A percentile compares a stretch with the other conserved stretches of the same genome.
These are phyloP conservation scores for Drosophila suzukii DNA, from an alignment of 1,140 invertebrate species.

Conservation along the genomic window DNA sequence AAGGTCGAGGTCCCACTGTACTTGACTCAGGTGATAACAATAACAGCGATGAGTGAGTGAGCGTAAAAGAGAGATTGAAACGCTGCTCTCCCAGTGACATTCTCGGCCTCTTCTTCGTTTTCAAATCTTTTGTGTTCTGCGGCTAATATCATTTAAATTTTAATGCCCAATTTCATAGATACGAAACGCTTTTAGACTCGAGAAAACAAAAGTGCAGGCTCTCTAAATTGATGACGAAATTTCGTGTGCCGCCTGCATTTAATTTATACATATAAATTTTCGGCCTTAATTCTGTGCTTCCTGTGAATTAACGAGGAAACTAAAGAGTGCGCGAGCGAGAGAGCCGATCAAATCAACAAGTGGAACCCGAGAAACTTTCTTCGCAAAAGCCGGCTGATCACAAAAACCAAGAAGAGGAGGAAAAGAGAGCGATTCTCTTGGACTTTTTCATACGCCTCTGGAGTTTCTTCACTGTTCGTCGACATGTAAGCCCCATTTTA, in stretches of 20 bases:
- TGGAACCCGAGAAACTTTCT: slow-evolving; percentile 67
- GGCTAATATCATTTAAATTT: slow-evolving; percentile 55
- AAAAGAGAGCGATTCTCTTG: slow-evolving; percentile 12
- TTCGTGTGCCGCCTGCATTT: slow-evolving; percentile 56
- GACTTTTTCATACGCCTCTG: slow-evolving; percentile 14
- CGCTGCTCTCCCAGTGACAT: slow-evolving; percentile 27
- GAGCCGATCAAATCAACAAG: slow-evolving; percentile 73
- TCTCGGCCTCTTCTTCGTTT: slow-evolving; percentile 9
- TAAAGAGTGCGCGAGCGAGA: slow-evolving; percentile 30
- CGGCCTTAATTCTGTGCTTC: slow-evolving; percentile 75
- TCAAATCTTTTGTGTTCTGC: slow-evolving; percentile 30
- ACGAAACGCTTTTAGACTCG: slow-evolving; percentile 29
- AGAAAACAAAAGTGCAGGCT: slow-evolving; percentile 68
- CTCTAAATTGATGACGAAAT: slow-evolving; percentile 39
- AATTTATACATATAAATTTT: slow-evolving; percentile 4
- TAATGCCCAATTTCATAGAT: slow-evolving; percentile 56
- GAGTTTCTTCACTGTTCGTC: slow-evolving; percentile 29
- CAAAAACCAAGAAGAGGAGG: background rate
- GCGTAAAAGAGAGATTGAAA: slow-evolving; percentile 29
- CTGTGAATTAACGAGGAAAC: slow-evolving; percentile 58
- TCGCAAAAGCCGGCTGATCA: slow-evolving; percentile 69
- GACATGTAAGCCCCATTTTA: slow-evolving; percentile 55
- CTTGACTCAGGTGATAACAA: slow-evolving; percentile 57
- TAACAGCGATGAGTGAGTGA: slow-evolving; percentile 19
- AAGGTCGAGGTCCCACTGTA: slow-evolving; percentile 26